Base-by-base conservation (phyloP, 2,888 invertebrate species). In the Amphipyra berbera region DNA sequence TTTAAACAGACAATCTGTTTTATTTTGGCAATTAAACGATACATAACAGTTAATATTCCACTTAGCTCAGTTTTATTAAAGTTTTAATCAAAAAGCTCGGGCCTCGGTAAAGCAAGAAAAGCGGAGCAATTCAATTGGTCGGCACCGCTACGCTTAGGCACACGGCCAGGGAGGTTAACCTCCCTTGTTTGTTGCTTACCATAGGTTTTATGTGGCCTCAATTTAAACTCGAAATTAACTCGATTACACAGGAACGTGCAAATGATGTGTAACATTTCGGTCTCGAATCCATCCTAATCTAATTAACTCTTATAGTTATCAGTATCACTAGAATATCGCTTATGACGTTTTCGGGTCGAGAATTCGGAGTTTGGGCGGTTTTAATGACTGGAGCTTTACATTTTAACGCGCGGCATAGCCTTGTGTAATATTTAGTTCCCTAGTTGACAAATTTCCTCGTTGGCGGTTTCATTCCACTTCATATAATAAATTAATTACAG, bases 71-170 rank as follows among this genome's bases (percentile, higher is more conserved):
- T 80, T 83, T 81, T 77, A 79, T 78, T 79, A 79, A 83, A 84
- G 78, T 82, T 82, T 84, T 81, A 85, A 82, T 81, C 78, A 82
- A 81, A 83, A 84, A 72, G 69, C 80, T 71, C 37, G 71, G 68
- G 69, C 53, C 67, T 55, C 57, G 65, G 69, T 61, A 70, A 72
- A 77, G 80, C 71, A 82, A 78, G 77, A 78, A 81, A 81, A 67
- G 69, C 76, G 73, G 68, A 68, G 81, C 81, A 80, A 84, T 84
- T 82, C 69, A 83, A 85, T 78, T 76, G 81, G 72, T 77, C 65
- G 67, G 67, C 69, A 62, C 72, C 74, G 72, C 74, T 68, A 57
- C 73, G 65, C 61, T 73, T 63, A 65, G 58, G 69, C 42, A 59
- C 68, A 63, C 58, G 69, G 33, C 45, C 64, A 55, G 69, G 57